A percentile compares a stretch with the other conserved stretches of the same genome.
Evolutionary conservation across 2,888 invertebrate species (phyloP).

Genomic region (Lordiphosa fenestrarum): DNA sequence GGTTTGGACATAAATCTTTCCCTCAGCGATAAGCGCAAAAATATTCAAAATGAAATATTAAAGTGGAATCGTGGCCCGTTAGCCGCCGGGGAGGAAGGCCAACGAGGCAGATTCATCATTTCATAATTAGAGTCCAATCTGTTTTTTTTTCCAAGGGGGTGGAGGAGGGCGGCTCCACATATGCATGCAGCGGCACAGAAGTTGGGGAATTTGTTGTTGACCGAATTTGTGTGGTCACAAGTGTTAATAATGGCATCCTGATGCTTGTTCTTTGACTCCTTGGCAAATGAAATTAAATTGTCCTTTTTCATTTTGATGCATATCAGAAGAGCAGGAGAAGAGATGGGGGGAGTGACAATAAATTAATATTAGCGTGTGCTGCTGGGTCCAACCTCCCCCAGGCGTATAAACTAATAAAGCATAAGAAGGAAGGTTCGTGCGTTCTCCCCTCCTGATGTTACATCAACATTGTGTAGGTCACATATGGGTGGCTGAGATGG

Average conservation of each 20-base stretch:
- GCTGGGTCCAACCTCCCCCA: conserved; percentile 32
- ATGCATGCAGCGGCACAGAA: conserved; percentile 36
- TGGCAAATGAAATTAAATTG: conserved; percentile 72
- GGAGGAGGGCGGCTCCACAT: conserved; percentile 22
- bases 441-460: conserved; percentile 18
- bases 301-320: conserved; percentile 71
- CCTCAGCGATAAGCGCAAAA: conserved; percentile 67
- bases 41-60: conserved; percentile 69
- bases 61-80: conserved; percentile 22
- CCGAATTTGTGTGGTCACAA: conserved; percentile 70
- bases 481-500: conserved; percentile 24
- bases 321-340: conserved; percentile 31
- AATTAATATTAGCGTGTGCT: conserved; percentile 63
- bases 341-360: conserved; percentile 48
- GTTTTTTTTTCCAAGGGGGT: conserved; percentile 15
- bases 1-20: conserved; percentile 60
- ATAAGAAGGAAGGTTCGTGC: conserved; percentile 44
- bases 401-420: conserved; percentile 62
- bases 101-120: conserved; percentile 67
- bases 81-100: conserved; percentile 1
- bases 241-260: conserved; percentile 67
- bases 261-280: conserved; percentile 29
- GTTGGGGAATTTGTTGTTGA: conserved; percentile 42
- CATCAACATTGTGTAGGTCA: conserved; percentile 7
- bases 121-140: conserved; percentile 68